Evolutionary conservation across 1,140 invertebrate genomes (phyloP).

Genomic region (Heliothis virescens): DNA sequence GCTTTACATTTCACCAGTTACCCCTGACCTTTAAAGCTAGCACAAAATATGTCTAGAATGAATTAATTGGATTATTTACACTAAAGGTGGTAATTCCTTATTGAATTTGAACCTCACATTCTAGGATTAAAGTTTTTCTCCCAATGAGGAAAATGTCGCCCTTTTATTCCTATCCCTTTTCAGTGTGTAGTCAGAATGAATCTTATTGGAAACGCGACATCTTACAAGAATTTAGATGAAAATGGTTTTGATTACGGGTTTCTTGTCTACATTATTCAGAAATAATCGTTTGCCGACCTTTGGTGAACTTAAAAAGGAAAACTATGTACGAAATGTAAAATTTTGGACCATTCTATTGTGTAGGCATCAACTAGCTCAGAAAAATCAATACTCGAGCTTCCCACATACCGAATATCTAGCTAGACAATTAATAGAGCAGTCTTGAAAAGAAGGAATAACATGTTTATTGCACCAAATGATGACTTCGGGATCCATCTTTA

Average conservation of each 20-base stretch:
- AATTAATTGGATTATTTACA: not conserved
- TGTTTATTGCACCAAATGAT: not conserved
- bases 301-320: slow-evolving; percentile 17
- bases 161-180: not conserved
- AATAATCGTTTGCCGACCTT: slow-evolving; percentile 31
- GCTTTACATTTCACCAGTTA: not conserved
- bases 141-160: not conserved
- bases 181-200: not conserved
- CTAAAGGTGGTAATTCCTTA: not conserved
- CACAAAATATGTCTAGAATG: not conserved
- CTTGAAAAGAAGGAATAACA: not conserved
- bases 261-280: not conserved
- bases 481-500: slow-evolving; percentile 26
- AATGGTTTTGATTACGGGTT: not conserved
- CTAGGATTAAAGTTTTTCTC: too few species aligned
- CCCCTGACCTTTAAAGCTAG: not conserved
- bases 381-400: slow-evolving; percentile 82
- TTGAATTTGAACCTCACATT: slow-evolving; percentile 9
- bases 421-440: slow-evolving; percentile 24
- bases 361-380: slow-evolving; percentile 65
- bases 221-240: not conserved
- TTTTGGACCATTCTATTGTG: slow-evolving; percentile 63
- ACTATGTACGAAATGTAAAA: slow-evolving; percentile 14
- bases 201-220: slow-evolving; percentile 5
- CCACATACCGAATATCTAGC: slow-evolving; percentile 54